These are phyloP conservation scores for Shinisaurus crocodilurus DNA, from an alignment of 2,113 vertebrate genomes.

Conservation along the genomic window DNA sequence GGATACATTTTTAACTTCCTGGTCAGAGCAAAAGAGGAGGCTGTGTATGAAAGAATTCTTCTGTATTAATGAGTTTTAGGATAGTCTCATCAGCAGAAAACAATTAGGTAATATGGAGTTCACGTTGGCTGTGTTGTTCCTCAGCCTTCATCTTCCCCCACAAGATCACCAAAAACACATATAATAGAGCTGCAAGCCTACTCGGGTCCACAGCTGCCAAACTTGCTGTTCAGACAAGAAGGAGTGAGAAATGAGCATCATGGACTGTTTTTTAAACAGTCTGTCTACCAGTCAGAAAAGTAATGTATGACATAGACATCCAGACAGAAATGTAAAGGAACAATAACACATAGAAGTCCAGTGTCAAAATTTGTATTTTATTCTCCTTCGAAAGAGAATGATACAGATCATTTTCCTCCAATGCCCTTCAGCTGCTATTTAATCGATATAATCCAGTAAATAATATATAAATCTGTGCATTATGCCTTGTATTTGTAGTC, in stretches of 20 bases:
- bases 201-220: neutral
- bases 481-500: neutral
- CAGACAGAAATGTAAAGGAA: neutral
- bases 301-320: neutral
- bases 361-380: neutral
- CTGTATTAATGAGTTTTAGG: neutral
- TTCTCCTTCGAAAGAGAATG: neutral
- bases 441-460: neutral
- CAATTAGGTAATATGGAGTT: neutral
- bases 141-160: neutral
- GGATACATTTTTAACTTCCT: too few species aligned
- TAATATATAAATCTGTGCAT: neutral
- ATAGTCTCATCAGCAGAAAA: neutral
- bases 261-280: neutral
- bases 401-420: neutral
- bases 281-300: neutral
- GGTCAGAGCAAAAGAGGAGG: neutral
- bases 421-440: neutral
- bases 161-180: neutral
- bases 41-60: neutral
- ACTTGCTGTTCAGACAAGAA: neutral
- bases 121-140: neutral
- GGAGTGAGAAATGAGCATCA: neutral
- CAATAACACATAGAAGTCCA: neutral
- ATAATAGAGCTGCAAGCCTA: neutral